Conservation (phyloP, 2,113 vertebrate genomes). For the Cyanoramphus novaezelandiae region DNA sequence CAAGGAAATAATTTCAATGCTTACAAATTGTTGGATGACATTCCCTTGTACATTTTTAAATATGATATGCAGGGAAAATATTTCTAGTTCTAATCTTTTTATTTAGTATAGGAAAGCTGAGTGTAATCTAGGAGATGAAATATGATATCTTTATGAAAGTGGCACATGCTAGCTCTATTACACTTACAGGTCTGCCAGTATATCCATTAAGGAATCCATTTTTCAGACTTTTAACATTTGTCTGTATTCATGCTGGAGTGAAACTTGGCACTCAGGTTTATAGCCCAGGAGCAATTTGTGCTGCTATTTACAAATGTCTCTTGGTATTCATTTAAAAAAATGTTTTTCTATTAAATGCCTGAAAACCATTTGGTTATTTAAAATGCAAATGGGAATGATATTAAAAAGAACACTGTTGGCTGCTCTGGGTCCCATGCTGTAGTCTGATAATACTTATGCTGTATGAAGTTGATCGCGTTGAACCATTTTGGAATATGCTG, state of each 20-base stretch:
- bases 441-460: neutral
- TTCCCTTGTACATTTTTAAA: constrained; percentile 53
- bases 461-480: neutral
- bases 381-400: constrained; percentile 57
- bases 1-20: constrained; percentile 55
- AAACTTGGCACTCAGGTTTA: constrained; percentile 72
- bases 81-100: constrained; percentile 51
- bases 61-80: constrained; percentile 36
- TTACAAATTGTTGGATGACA: constrained; percentile 46
- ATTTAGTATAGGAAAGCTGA: constrained; percentile 48
- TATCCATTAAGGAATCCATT: constrained; percentile 74
- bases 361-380: constrained; percentile 65
- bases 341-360: constrained; percentile 69
- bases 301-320: constrained; percentile 73
- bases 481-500: neutral
- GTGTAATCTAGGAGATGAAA: constrained; percentile 48
- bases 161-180: constrained; percentile 51
- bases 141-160: constrained; percentile 66
- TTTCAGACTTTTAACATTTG: constrained; percentile 63
- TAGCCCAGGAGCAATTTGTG: constrained; percentile 71
- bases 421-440: neutral
- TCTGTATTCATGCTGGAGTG: constrained; percentile 67
- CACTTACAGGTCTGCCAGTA: constrained; percentile 59
- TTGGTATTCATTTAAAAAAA: constrained; percentile 71
- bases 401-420: neutral